Evolutionary conservation across 2,797 vertebrate genomes (phyloP).

Genomic region (Syngnathus acus): DNA sequence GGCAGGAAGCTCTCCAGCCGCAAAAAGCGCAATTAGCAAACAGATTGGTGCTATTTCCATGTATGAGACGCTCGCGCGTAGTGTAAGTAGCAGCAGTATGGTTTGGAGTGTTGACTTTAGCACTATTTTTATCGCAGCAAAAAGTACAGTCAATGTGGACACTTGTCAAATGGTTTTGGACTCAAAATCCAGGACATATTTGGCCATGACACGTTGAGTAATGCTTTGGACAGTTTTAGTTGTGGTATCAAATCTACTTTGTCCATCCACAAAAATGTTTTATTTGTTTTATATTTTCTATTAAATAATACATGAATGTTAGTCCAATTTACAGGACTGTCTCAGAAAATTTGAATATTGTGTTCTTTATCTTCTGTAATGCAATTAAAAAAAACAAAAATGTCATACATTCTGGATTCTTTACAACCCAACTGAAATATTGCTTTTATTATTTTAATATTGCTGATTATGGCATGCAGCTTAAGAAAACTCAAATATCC

Average conservation of each 20-base stretch:
- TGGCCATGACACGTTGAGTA: not conserved
- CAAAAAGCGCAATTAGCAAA: constrained; percentile 25
- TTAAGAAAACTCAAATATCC: too few species aligned
- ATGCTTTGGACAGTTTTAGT: not conserved
- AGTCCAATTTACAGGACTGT: not conserved
- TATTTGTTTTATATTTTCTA: not conserved
- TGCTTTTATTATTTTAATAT: too few species aligned
- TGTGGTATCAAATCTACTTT: not conserved
- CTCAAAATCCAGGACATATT: not conserved
- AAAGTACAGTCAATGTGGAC: constrained; percentile 7
- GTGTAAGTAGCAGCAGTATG: constrained; percentile 21
- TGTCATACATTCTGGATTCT: too few species aligned
- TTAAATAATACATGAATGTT: not conserved
- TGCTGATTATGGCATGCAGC: too few species aligned
- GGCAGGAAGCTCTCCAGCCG: not conserved
- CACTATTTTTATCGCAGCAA: constrained; percentile 30
- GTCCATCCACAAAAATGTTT: too few species aligned
- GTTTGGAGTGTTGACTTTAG: constrained; percentile 32
- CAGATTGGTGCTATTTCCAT: constrained; percentile 20
- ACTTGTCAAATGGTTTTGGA: not conserved
- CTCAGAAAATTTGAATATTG: too few species aligned
- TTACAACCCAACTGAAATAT: too few species aligned
- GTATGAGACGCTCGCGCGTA: constrained; percentile 19
- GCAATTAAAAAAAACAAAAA: too few species aligned
- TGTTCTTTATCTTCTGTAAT: too few species aligned